Percentiles rank a stretch among this genome's conserved stretches.
Conservation (phyloP, 2,113 vertebrate species). For the Oxyura jamaicensis region DNA sequence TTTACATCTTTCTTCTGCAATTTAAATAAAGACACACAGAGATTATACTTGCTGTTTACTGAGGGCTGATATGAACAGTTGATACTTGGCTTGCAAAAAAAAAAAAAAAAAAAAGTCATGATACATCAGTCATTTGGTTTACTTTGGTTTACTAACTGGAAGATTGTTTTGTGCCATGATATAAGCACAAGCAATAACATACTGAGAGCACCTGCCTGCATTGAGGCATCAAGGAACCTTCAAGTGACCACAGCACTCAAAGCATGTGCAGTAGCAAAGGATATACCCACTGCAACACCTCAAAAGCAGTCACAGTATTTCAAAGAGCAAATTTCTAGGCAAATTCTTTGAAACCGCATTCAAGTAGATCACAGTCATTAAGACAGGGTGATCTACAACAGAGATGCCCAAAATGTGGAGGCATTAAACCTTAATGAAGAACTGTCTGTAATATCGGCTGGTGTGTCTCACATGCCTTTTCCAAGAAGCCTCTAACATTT, state of each 20-base stretch:
- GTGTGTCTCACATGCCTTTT: background rate
- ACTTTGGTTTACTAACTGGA: background rate
- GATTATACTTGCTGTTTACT: background rate
- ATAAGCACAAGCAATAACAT: background rate
- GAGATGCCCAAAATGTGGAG: background rate
- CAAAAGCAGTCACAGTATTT: background rate
- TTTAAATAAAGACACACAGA: background rate
- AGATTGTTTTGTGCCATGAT: fast-evolving
- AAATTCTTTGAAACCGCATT: background rate
- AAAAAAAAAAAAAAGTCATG: background rate
- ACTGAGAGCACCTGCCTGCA: background rate
- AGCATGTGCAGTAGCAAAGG: background rate
- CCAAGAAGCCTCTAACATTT: background rate
- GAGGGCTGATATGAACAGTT: background rate
- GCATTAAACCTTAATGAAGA: background rate
- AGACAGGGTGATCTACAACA: background rate
- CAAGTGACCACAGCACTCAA: background rate
- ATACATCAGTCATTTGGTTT: background rate
- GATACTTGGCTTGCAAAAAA: background rate
- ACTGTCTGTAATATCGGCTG: background rate
- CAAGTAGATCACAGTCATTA: background rate
- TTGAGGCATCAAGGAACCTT: background rate
- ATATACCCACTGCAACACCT: background rate
- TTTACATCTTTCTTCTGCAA: background rate
- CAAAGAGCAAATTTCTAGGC: background rate